Evolutionary conservation across 37 sponge, comb jelly and placozoan genomes (phyloP).

Genomic region (Halichondria panicea): DNA sequence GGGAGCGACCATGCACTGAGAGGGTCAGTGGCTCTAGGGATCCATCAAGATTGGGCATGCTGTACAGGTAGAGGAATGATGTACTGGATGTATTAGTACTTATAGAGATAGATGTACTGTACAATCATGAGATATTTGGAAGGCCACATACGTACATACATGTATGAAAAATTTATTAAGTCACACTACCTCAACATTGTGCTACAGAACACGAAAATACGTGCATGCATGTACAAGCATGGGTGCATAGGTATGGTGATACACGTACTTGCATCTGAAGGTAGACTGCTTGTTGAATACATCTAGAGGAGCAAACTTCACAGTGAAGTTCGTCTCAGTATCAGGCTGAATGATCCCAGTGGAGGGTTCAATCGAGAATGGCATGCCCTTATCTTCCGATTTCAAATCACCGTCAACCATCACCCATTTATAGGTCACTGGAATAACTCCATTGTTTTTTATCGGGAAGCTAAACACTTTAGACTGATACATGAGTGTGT

Average conservation of each 20-base stretch:
- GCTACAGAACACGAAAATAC: no score
- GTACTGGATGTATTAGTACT: no score
- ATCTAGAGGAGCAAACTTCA: constrained; percentile 86
- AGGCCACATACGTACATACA: no score
- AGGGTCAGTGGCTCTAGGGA: constrained; percentile 67
- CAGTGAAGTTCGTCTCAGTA: constrained; percentile 57
- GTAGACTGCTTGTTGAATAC: constrained; percentile 37
- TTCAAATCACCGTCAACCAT: constrained; percentile 32
- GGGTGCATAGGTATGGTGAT: not conserved
- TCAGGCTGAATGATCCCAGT: constrained; percentile 73
- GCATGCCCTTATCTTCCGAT: constrained; percentile 45
- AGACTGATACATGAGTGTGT: constrained; percentile 94
- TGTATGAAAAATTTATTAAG: no score
- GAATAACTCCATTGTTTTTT: constrained; percentile 53
- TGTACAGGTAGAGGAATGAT: constrained; percentile 5
- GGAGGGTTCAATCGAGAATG: constrained; percentile 77
- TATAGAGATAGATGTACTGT: no score
- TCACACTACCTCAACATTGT: no score
- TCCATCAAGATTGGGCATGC: constrained; percentile 70
- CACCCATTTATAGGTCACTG: constrained; percentile 57
- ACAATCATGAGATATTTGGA: no score
- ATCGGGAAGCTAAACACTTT: constrained; percentile 76
- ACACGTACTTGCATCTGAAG: constrained; percentile 76
- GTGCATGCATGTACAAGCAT: no score
- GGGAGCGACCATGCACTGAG: constrained; percentile 60